These are phyloP conservation scores for Carapus acus DNA, from an alignment of 2,797 vertebrate species.

Conservation along the genomic window DNA sequence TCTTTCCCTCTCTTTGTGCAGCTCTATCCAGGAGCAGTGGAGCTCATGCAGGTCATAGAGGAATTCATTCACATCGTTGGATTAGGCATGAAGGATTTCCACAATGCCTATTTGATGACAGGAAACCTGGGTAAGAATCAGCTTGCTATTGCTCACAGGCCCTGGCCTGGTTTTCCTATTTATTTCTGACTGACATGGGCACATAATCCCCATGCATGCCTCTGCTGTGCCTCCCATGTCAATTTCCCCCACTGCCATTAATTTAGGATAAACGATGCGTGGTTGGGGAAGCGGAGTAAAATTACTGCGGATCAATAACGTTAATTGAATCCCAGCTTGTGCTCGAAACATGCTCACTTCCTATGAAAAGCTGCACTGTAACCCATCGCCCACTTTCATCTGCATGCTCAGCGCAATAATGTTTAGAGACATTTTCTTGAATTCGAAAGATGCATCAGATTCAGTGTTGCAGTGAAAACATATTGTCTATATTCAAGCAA, in stretches of 20 bases:
- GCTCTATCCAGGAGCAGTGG: slow-evolving; percentile 96
- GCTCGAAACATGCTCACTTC: slow-evolving; percentile 64
- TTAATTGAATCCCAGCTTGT: slow-evolving; percentile 68
- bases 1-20: slow-evolving; percentile 51
- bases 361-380: slow-evolving; percentile 60
- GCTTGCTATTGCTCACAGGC: slow-evolving; percentile 18
- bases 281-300: slow-evolving; percentile 34
- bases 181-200: slow-evolving; percentile 43
- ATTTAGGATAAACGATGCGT: slow-evolving; percentile 64
- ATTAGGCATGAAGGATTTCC: slow-evolving; percentile 99
- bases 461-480: too few relatives aligned
- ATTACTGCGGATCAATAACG: slow-evolving; percentile 67
- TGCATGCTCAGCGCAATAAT: not conserved
- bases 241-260: slow-evolving; percentile 59
- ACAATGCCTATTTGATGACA: slow-evolving; percentile 99
- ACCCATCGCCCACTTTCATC: slow-evolving; percentile 39
- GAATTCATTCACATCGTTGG: slow-evolving; percentile 99
- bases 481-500: too few relatives aligned
- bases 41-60: slow-evolving; percentile 99
- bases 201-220: slow-evolving; percentile 46
- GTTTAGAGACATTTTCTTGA: not conserved
- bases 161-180: slow-evolving; percentile 21
- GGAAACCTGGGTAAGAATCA: slow-evolving; percentile 95
- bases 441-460: too few relatives aligned
- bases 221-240: slow-evolving; percentile 48